Base-by-base conservation (phyloP, 37 sponge, comb jelly and placozoan species). In the Sycon ciliatum region DNA sequence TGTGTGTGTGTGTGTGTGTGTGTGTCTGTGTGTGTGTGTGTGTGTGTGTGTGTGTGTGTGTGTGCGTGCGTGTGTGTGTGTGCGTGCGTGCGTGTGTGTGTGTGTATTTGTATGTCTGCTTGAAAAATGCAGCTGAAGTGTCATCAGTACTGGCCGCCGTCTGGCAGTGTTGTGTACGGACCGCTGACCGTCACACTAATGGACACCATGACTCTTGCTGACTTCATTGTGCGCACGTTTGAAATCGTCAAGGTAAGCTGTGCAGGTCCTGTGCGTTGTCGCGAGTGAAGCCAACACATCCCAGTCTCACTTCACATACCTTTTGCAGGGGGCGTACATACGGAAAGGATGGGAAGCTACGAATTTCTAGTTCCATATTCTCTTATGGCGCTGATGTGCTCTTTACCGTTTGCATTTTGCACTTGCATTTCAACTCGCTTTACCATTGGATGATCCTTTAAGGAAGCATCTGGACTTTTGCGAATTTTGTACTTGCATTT, bases 131-230 rank as follows among this genome's bases (percentile, higher is more conserved):
- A 87, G 88, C 52, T 75, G 3, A 89, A 92, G 57, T 92, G 93
- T 60, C 85, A 87, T 42, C 73, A 76, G 73, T 92, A 92, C 66
- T 92, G 89, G 86, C 88, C 88, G 0, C 78, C 82, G 31, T 46
- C 63, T 26, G 85, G 73, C 1, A 73, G 61, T 23, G 53, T 33
- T 18, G 27, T 62, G 26, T 76, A 76, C 30, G 88, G 88, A 5
- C 32, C 32, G 0, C 73, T 92, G 9, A 71, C 76, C 24, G 80
- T 92, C 29, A 69, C 78, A 32, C 23, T 72, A 3, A 82, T 84
- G 33, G 88, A 92, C 56, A 67, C 68, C 0, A 74, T 85, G 6
- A 58, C 35, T 1, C 79, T 92, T 1, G 71, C 93, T 39, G 93
- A 87, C 42, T 81, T 80, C 83, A 83, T 87, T 5, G 71, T 85